phyloP scores from a whole-genome alignment of 2,113 vertebrate species.

The Toxostoma redivivum region DNA sequence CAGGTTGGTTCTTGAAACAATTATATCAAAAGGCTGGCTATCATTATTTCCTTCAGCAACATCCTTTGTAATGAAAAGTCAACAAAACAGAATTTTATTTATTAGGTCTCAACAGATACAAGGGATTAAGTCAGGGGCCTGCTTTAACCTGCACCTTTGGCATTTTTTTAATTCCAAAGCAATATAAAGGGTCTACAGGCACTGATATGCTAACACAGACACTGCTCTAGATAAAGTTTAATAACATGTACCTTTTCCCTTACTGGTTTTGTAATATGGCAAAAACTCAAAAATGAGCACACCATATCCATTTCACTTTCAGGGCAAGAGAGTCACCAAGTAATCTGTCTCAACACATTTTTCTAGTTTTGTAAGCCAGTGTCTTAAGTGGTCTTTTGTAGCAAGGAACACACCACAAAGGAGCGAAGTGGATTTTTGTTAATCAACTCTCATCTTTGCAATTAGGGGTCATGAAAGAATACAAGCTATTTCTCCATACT shows the following conservation, averaged over 20 bases:
- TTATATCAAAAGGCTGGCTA: neutral
- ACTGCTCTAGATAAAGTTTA: neutral
- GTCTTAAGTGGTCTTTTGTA: neutral
- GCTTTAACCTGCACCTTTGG: constrained; percentile 27
- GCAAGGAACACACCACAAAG: neutral
- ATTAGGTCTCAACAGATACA: neutral
- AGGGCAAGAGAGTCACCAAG: neutral
- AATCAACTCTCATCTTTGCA: neutral
- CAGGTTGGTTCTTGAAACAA: constrained; percentile 46
- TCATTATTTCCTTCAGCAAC: neutral
- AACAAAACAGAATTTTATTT: constrained; percentile 31
- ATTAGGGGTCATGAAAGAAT: neutral
- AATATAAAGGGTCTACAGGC: neutral
- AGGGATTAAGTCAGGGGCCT: neutral
- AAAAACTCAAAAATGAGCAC: neutral
- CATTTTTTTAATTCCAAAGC: neutral
- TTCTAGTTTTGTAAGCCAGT: neutral
- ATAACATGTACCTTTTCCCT: neutral
- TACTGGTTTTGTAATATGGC: neutral
- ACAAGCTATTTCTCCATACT: neutral
- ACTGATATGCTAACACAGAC: neutral
- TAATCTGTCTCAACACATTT: neutral
- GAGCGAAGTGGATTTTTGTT: neutral
- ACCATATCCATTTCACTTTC: neutral
- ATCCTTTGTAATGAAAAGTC: neutral